Base-by-base conservation (phyloP, 2,797 vertebrate genomes). In the Enteromius fasciolatus region DNA sequence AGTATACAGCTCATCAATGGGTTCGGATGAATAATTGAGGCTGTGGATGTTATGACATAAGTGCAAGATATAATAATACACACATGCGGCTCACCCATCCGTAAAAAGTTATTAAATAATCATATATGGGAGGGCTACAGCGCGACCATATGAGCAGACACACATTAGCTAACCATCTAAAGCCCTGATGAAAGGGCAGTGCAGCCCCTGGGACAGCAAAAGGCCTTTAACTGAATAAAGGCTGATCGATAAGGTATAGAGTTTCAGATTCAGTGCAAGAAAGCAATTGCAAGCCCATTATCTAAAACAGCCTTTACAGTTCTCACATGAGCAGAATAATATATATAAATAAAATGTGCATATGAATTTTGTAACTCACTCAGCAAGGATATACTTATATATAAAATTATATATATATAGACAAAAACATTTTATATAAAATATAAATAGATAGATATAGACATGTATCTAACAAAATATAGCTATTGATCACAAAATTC, bases 151-250 rank as follows among this genome's bases (percentile, higher is more conserved):
- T 41, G 83, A 70, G 81, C 82, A 78, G 48, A 72, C 63, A 28
- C 70, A 74, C 87, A 85, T 83, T 59, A 80, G 77, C 81, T 64
- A 67, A 84, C 57, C 41, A 74, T 59, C 39, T 75, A 79, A 17
- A 59, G 59, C 12, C 31, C 70, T 25, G 52, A 74, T 74, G 81
- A 80, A 69, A 87, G 89, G 81, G 66, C 81, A 89, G 84, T 63
- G 46, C 83, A 31, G n/a, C 78, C 79, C 82, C 54, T 69, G 88
- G 88, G 89, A 76, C 83, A 87, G 83, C 91, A 89, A 87, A 88
- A 88, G 87, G 88, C 85, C 88, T 92, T 90, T 90, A 84, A 91
- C 80, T 87, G 85, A 85, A 86, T 85, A 89, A 85, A 88, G 81
- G 12, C 57, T 9, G 82, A 89, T 90, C 89, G 86, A 89, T 90